Evolutionary conservation across 2,888 invertebrate species (phyloP).

Genomic region (Aethes cnicana): DNA sequence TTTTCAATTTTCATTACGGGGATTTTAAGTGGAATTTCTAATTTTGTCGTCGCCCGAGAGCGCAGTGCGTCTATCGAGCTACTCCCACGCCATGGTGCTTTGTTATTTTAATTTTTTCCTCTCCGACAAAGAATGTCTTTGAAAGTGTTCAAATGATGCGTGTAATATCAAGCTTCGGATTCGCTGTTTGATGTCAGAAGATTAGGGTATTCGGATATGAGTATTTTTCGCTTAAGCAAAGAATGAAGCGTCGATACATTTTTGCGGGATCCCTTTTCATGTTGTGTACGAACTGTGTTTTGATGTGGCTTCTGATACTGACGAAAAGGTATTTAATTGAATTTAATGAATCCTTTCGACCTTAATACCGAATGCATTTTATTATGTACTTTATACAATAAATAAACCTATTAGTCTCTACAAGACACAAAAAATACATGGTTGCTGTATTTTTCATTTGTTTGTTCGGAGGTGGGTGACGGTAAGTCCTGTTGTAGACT

Average conservation of each 20-base stretch:
- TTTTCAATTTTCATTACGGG: slow-evolving; percentile 15
- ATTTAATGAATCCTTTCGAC: background rate
- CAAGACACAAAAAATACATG: too few species aligned
- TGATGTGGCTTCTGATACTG: slow-evolving; percentile 57
- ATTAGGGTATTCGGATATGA: slow-evolving; percentile 70
- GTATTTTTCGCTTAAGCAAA: slow-evolving; percentile 70
- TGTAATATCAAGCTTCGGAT: slow-evolving; percentile 75
- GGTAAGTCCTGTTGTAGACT: slow-evolving; percentile 29
- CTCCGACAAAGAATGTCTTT: slow-evolving; percentile 74
- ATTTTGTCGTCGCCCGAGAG: slow-evolving; percentile 54
- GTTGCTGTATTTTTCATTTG: background rate
- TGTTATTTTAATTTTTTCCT: slow-evolving; percentile 81
- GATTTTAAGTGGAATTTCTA: slow-evolving; percentile 62
- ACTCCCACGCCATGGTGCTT: slow-evolving; percentile 57
- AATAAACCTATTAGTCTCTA: too few species aligned
- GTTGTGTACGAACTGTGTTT: slow-evolving; percentile 53
- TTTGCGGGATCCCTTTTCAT: slow-evolving; percentile 55
- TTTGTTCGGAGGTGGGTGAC: background rate
- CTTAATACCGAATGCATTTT: too few species aligned
- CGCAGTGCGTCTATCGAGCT: slow-evolving; percentile 42
- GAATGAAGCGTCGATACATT: slow-evolving; percentile 53
- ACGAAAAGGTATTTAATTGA: slow-evolving; percentile 34
- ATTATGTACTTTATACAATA: too few species aligned
- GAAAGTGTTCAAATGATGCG: slow-evolving; percentile 79
- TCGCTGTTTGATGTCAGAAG: slow-evolving; percentile 75